Evolutionary conservation across 2,113 vertebrate species (phyloP).

Genomic region (Beaufortia kweichowensis): DNA sequence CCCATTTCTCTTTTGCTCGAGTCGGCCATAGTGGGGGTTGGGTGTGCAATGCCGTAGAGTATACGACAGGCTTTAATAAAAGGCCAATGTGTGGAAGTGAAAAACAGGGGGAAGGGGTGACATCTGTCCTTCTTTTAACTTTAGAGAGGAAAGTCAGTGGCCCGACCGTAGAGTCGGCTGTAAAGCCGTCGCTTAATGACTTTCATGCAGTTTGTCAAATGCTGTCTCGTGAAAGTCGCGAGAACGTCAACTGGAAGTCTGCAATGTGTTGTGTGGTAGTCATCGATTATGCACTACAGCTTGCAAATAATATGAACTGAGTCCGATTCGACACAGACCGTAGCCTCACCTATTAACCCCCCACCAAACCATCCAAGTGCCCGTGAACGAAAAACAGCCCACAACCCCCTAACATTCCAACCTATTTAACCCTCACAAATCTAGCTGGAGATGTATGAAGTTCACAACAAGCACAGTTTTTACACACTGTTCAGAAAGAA

Average conservation of each 20-base stretch:
- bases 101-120: conserved; percentile 58
- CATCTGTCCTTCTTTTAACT: conserved; percentile 61
- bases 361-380: neutral
- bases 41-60: conserved; percentile 66
- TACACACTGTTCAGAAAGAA: neutral
- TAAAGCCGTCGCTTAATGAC: conserved; percentile 23
- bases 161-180: conserved; percentile 4
- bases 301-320: neutral
- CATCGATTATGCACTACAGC: neutral
- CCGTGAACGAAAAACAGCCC: neutral
- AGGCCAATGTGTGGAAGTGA: conserved; percentile 63
- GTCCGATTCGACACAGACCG: neutral
- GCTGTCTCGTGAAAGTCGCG: neutral
- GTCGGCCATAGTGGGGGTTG: conserved; percentile 68
- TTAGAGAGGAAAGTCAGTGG: conserved; percentile 32
- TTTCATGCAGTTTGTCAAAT: neutral
- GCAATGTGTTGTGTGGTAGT: neutral
- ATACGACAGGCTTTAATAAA: conserved; percentile 69
- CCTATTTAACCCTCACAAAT: conserved; percentile 17
- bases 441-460: neutral
- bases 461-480: conserved; percentile 3
- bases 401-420: conserved; percentile 30
- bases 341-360: conserved; percentile 19
- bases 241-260: neutral
- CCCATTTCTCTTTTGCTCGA: conserved; percentile 32